Evolutionary conservation across 2,888 invertebrate genomes (phyloP), one percentile per base, ranked within the genome.

Genomic region (Dryadula phaetusa): DNA sequence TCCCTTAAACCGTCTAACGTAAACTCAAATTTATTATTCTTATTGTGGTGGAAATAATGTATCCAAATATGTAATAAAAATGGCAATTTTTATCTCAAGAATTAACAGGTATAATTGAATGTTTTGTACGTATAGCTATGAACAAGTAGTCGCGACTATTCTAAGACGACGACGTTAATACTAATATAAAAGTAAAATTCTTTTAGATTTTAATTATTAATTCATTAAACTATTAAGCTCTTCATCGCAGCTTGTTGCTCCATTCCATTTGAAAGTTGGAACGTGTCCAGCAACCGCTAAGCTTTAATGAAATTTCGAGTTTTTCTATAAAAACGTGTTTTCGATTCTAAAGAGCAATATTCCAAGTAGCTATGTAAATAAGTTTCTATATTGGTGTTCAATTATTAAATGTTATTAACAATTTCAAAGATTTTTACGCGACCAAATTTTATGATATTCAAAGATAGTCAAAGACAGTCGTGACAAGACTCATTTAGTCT

Each of bases 201-300:
- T 37, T 2, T 37, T 37, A 3, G 8, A n/a, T 5, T 52, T 52
- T 40, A 49, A 28, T 49, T 28, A 25, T 46, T 3, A 56, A 20
- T 64, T 37, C 12, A 44, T 52, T 32, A 22, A 46, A 25, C 16
- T 22, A 12, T 37, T 37, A 44, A 37, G 42, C 18, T 61, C 47
- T 62, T 28, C 34, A 65, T 12, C 37, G 28, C 20, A 42, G 58
- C 65, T 60, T 68, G 67, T 70, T 67, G 52, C 62, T 68, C 62
- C 64, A 60, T 47, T 46, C 67, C 63, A 67, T 66, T 68, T 67
- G 16, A 32, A 66, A 70, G 58, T 68, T 68, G 70, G 70, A 62
- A 5, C 32, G 46, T 14, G 18, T 32, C 70, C 70, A 70, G 58
- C n/a, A 56, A 12, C 5, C 37, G 5, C 56, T 40, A 22, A 56